Percentiles rank a stretch among this genome's conserved stretches.
These are phyloP conservation scores for Scolopax rusticola DNA, from an alignment of 2,797 vertebrate species.

Conservation along the genomic window DNA sequence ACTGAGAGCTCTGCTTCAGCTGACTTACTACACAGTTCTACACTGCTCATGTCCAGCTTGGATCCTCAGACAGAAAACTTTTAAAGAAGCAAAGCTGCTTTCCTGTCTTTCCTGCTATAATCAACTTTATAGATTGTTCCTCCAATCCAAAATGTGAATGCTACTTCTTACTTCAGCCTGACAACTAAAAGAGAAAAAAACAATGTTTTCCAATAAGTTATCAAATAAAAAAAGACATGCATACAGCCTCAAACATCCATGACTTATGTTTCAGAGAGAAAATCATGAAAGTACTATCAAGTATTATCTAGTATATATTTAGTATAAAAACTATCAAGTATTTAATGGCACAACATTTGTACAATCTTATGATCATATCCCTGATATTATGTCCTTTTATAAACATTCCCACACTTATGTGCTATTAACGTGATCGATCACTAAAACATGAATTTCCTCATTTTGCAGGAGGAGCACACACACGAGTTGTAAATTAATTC, in stretches of 20 bases:
- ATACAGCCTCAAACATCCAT: background rate
- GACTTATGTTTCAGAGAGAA: background rate
- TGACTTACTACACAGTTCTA: background rate
- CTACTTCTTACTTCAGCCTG: background rate
- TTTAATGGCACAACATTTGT: background rate
- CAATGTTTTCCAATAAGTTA: background rate
- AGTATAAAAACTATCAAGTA: background rate
- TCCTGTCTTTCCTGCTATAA: background rate
- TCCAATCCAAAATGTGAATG: background rate
- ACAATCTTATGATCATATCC: background rate
- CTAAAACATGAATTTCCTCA: background rate
- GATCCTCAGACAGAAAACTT: background rate
- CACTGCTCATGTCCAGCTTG: background rate
- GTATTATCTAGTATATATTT: no score
- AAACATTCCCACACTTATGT: background rate
- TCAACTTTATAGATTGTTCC: background rate
- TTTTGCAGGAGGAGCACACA: background rate
- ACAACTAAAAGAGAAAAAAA: background rate
- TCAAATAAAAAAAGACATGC: background rate
- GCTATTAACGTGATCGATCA: background rate
- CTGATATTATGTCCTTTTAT: background rate
- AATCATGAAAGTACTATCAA: no score
- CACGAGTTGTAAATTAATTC: background rate
- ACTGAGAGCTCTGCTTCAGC: background rate
- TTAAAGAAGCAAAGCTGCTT: background rate